A percentile compares a stretch with the other conserved stretches of the same genome.
These are phyloP conservation scores for Myanophis thanlyinensis DNA, from an alignment of 2,113 vertebrate genomes.

Conservation along the genomic window DNA sequence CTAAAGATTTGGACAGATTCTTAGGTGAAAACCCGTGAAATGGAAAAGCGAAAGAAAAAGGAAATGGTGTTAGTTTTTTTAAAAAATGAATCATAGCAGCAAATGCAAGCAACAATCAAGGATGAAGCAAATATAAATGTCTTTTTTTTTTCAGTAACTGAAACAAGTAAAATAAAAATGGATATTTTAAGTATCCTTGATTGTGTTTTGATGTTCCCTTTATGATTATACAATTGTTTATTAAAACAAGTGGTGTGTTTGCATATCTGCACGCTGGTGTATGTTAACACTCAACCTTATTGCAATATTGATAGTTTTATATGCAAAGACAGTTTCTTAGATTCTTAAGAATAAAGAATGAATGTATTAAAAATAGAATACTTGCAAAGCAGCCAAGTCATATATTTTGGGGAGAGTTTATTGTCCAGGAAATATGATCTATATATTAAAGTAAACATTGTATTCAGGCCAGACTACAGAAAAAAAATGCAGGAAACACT, in stretches of 20 bases:
- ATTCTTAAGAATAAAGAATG: neutral
- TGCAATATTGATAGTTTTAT: neutral
- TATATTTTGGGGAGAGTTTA: neutral
- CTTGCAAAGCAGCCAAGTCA: neutral
- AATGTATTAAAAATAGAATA: neutral
- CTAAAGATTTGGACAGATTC: neutral
- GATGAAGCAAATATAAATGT: neutral
- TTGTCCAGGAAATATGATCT: constrained; percentile 17
- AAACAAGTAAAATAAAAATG: neutral
- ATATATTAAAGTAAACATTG: constrained; percentile 1
- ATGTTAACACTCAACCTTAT: neutral
- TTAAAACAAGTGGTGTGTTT: neutral
- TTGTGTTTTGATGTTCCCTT: neutral
- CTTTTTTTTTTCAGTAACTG: neutral
- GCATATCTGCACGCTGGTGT: neutral
- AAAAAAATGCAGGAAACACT: neutral
- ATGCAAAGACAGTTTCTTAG: neutral
- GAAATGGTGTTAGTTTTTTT: neutral
- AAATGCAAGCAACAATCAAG: neutral
- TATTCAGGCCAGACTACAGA: constrained; percentile 1
- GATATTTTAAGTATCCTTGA: neutral
- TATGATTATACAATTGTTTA: neutral
- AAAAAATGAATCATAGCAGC: neutral
- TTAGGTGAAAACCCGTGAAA: neutral
- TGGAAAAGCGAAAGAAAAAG: neutral